phyloP scores from a whole-genome alignment of 2,797 vertebrate species.

The Ammospiza maritima region DNA sequence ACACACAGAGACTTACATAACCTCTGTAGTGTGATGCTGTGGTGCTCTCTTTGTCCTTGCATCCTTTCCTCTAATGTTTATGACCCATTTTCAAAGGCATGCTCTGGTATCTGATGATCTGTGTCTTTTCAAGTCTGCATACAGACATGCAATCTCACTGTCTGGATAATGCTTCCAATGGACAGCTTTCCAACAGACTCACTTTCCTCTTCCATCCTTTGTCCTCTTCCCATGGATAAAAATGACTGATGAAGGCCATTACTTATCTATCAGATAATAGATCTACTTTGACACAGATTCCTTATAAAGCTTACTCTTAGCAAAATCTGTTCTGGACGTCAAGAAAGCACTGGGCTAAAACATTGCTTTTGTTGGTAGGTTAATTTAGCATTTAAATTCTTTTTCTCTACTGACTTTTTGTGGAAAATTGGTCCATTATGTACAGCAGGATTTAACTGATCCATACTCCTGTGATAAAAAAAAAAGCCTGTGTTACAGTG shows the following conservation, averaged over 20 bases:
- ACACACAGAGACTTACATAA: neutral
- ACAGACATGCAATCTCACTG: slow-evolving; percentile 25
- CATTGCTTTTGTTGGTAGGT: neutral
- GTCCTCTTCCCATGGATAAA: neutral
- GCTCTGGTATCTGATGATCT: slow-evolving; percentile 58
- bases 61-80: slow-evolving; percentile 41
- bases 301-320: neutral
- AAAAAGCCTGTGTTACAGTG: neutral
- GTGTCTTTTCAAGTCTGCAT: slow-evolving; percentile 52
- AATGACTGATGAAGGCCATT: neutral
- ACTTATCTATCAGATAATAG: slow-evolving; percentile 16
- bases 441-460: slow-evolving; percentile 7
- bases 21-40: neutral
- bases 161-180: slow-evolving; percentile 31
- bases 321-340: neutral
- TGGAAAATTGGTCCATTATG: neutral
- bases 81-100: slow-evolving; percentile 44
- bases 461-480: neutral
- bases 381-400: slow-evolving; percentile 48
- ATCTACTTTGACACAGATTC: neutral
- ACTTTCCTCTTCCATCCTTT: slow-evolving; percentile 5
- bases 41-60: slow-evolving; percentile 40
- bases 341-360: neutral
- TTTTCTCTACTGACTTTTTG: neutral
- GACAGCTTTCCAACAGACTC: slow-evolving; percentile 37